phyloP scores from a whole-genome alignment of 2,797 vertebrate species.

The Coregonus sp. region DNA sequence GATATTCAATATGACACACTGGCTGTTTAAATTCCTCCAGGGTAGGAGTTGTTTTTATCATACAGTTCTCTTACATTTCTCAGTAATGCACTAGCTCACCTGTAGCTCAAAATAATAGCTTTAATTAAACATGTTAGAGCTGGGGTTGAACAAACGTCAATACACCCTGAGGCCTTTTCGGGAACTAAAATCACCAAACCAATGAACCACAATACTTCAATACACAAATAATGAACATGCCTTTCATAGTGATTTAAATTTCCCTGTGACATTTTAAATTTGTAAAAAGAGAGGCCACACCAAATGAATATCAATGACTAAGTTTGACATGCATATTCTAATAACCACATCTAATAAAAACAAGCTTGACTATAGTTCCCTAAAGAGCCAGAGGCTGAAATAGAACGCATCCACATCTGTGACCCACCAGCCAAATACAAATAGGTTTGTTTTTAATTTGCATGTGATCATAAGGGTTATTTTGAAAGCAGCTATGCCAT shows the following conservation, averaged over 20 bases:
- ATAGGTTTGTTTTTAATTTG: conserved; percentile 75
- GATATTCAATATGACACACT: neutral
- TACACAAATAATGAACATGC: conserved; percentile 63
- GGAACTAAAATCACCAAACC: conserved; percentile 44
- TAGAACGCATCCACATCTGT: conserved; percentile 49
- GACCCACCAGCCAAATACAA: conserved; percentile 63
- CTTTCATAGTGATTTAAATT: conserved; percentile 62
- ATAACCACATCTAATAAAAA: conserved; percentile 66
- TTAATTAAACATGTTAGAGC: conserved; percentile 66
- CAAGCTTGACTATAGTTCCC: conserved; percentile 54
- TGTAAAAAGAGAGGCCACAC: conserved; percentile 56
- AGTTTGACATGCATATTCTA: conserved; percentile 68
- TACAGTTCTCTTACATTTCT: conserved; percentile 26
- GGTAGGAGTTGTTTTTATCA: neutral
- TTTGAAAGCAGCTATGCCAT: conserved; percentile 52
- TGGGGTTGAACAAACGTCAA: conserved; percentile 57
- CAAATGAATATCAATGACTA: conserved; percentile 67
- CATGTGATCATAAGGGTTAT: conserved; percentile 70
- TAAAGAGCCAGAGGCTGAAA: conserved; percentile 50
- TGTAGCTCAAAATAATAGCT: conserved; percentile 55
- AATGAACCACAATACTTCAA: conserved; percentile 54
- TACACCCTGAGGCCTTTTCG: conserved; percentile 32
- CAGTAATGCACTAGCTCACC: conserved; percentile 55
- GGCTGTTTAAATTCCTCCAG: neutral
- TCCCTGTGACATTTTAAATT: conserved; percentile 67